phyloP scores from a whole-genome alignment of 2,888 invertebrate genomes.

The Brachynemurus nebulosus region DNA sequence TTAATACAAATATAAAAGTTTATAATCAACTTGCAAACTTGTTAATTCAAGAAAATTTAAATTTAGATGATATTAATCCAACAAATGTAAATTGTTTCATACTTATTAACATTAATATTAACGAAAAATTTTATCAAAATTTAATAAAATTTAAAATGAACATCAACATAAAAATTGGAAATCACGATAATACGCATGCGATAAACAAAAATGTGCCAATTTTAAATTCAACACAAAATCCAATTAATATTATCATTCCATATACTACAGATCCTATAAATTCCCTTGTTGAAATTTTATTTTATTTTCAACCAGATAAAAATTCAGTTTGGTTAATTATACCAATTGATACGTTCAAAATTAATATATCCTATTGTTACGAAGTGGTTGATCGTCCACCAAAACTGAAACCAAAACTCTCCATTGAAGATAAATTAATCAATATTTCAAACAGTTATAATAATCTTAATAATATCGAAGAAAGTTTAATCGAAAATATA shows the following conservation, averaged over 20 bases:
- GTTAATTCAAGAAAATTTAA: neutral
- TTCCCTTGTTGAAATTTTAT: neutral
- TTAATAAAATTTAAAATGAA: neutral
- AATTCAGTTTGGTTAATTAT: neutral
- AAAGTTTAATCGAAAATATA: neutral
- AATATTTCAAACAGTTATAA: neutral
- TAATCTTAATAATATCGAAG: neutral
- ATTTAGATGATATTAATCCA: neutral
- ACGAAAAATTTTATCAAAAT: neutral
- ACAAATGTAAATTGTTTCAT: neutral
- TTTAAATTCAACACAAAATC: too few species aligned
- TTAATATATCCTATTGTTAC: slow-evolving; percentile 1
- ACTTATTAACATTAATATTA: neutral
- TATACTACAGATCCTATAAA: neutral
- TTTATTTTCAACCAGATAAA: neutral
- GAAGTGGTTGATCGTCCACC: neutral
- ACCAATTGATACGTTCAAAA: neutral
- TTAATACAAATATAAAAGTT: slow-evolving; percentile 4
- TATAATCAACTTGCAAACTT: slow-evolving; percentile 4
- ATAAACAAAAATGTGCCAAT: neutral
- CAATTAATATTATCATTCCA: neutral
- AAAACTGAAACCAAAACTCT: neutral
- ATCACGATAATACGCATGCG: too few species aligned
- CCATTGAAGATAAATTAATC: neutral
- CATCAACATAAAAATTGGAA: too few species aligned